These are phyloP conservation scores for Aphelinus certus DNA, from an alignment of 1,140 invertebrate species.

Conservation along the genomic window DNA sequence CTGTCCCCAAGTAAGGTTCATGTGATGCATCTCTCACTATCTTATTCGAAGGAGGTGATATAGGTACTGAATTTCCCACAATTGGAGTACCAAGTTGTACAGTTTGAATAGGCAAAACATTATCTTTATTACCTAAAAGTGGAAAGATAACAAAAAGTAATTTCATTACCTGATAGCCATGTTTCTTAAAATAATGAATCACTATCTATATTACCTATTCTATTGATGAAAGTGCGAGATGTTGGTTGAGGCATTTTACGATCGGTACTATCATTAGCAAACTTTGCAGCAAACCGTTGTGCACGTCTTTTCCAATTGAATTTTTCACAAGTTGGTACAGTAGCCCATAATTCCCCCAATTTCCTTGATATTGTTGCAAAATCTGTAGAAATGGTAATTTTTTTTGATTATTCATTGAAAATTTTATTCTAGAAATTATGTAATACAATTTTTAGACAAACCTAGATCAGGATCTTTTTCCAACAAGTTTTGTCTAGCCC, in stretches of 20 bases:
- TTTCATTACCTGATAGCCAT: too few species aligned
- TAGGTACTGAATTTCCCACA: slow-evolving; percentile 60
- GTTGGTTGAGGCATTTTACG: slow-evolving; percentile 61
- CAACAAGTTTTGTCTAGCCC: slow-evolving; percentile 78
- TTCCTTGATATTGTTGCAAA: slow-evolving; percentile 82
- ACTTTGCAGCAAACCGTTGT: slow-evolving; percentile 73
- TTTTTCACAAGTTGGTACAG: slow-evolving; percentile 70
- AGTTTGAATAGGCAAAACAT: slow-evolving; percentile 53
- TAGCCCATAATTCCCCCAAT: slow-evolving; percentile 86
- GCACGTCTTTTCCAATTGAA: slow-evolving; percentile 82
- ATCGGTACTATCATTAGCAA: slow-evolving; percentile 50
- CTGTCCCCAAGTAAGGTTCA: slow-evolving; percentile 57
- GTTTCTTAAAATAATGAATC: too few species aligned
- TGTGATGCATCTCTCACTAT: slow-evolving; percentile 53
- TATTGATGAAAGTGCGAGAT: slow-evolving; percentile 64
- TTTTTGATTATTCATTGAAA: slow-evolving; percentile 7
- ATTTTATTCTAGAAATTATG: background rate
- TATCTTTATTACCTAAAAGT: slow-evolving; percentile 19
- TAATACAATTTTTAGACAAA: slow-evolving; percentile 49
- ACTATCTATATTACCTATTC: slow-evolving; percentile 55
- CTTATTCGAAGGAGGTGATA: slow-evolving; percentile 65
- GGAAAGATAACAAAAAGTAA: too few species aligned
- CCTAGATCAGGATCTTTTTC: slow-evolving; percentile 80
- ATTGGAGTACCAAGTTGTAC: slow-evolving; percentile 64
- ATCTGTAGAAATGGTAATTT: slow-evolving; percentile 65